These are phyloP conservation scores for Ivindomyrus marchei DNA, from an alignment of 2,113 vertebrate genomes.

Conservation along the genomic window DNA sequence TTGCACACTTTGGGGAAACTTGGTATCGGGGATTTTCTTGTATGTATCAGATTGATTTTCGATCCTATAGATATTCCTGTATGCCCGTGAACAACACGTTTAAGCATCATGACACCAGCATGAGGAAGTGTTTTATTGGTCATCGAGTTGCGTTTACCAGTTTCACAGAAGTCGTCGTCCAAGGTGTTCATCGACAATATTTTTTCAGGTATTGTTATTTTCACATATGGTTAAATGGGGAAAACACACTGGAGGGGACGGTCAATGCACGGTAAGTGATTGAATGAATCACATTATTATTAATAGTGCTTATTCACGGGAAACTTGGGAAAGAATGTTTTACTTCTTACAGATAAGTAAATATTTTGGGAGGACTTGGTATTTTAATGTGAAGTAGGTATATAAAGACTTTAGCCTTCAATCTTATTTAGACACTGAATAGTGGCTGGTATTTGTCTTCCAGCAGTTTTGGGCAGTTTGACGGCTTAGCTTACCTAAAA, in stretches of 20 bases:
- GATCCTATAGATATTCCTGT: neutral
- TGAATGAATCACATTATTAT: neutral
- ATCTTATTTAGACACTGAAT: neutral
- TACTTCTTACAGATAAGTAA: constrained; percentile 5
- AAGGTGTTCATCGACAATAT: neutral
- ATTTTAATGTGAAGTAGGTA: constrained; percentile 11
- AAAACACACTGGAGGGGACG: neutral
- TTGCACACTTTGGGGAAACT: constrained; percentile 8
- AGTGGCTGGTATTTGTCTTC: neutral
- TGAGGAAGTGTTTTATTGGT: neutral
- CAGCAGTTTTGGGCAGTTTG: constrained; percentile 4
- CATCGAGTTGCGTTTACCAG: neutral
- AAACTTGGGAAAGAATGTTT: constrained; percentile 5
- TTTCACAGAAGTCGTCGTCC: neutral
- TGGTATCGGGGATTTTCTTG: neutral
- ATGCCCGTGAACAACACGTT: neutral
- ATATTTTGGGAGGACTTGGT: neutral
- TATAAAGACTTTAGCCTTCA: constrained; percentile 7
- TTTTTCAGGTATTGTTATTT: neutral
- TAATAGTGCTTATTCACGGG: neutral
- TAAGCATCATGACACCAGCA: neutral
- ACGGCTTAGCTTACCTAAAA: constrained; percentile 5
- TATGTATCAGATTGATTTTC: neutral
- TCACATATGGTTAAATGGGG: constrained; percentile 3
- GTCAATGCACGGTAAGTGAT: constrained; percentile 11